These are phyloP conservation scores for Gallinago nigripennis DNA, from an alignment of 2,797 vertebrate genomes.

Conservation along the genomic window DNA sequence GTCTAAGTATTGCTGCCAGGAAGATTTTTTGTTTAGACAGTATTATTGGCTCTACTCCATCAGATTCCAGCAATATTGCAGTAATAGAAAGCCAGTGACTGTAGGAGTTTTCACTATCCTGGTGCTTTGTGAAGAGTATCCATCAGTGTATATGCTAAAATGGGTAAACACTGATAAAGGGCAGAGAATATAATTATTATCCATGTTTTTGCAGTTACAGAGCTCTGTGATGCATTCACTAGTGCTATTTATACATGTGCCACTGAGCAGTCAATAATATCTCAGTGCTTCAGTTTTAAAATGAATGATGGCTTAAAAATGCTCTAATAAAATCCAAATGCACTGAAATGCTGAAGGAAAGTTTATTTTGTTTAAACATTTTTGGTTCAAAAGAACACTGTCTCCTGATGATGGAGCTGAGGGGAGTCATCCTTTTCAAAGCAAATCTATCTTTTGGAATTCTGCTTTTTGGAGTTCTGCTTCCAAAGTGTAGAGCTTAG, in stretches of 20 bases:
- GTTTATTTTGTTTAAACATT: background rate
- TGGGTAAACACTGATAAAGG: background rate
- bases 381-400: background rate
- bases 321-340: background rate
- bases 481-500: background rate
- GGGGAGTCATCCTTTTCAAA: background rate
- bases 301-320: background rate
- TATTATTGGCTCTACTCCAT: background rate
- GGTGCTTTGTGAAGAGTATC: background rate
- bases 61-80: background rate
- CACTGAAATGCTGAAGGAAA: background rate
- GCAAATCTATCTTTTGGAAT: background rate
- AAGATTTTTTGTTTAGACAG: background rate
- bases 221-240: background rate
- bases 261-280: background rate
- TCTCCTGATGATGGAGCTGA: background rate
- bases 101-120: background rate
- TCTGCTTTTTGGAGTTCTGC: background rate
- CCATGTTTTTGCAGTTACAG: background rate
- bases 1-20: background rate
- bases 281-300: slow-evolving; percentile 8
- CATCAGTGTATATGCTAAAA: background rate
- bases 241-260: background rate
- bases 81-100: background rate
- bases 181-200: background rate